These are phyloP conservation scores for Apolygus lucorum DNA, from an alignment of 1,140 invertebrate species.

Conservation along the genomic window DNA sequence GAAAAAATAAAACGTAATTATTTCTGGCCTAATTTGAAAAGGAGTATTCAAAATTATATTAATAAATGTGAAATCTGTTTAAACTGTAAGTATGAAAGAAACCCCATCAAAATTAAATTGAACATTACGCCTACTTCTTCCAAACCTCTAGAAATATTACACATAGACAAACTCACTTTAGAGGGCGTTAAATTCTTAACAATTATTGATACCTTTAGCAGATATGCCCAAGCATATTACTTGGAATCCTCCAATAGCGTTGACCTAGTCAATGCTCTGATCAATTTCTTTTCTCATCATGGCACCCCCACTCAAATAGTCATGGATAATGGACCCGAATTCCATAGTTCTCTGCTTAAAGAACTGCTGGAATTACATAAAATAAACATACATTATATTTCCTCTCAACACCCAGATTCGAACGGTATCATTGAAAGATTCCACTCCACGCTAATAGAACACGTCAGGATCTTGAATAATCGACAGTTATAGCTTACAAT, in stretches of 20 bases:
- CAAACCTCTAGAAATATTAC: not conserved
- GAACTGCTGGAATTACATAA: not conserved
- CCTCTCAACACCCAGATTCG: slow-evolving; percentile 8
- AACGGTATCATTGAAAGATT: slow-evolving; percentile 13
- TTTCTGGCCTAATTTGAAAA: not conserved
- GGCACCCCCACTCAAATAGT: not conserved
- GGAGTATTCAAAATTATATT: not conserved
- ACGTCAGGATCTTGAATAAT: not conserved
- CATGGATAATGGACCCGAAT: slow-evolving; percentile 4
- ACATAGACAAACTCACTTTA: not conserved
- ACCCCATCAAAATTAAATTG: not conserved
- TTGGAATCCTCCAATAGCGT: not conserved
- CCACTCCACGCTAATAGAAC: slow-evolving; percentile 3
- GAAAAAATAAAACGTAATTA: not conserved
- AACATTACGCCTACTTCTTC: not conserved
- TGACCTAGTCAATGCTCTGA: not conserved
- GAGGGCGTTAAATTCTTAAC: not conserved
- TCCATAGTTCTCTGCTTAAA: not conserved
- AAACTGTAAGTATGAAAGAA: not conserved
- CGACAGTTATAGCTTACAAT: not conserved
- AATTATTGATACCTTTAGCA: not conserved
- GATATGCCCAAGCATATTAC: not conserved
- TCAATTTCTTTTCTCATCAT: not conserved
- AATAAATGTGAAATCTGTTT: slow-evolving; percentile 2
- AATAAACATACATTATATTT: not conserved